Percentiles rank a stretch among this genome's conserved stretches.
Evolutionary conservation across 2,113 vertebrate genomes (phyloP).

Genomic region (Labeo rohita): DNA sequence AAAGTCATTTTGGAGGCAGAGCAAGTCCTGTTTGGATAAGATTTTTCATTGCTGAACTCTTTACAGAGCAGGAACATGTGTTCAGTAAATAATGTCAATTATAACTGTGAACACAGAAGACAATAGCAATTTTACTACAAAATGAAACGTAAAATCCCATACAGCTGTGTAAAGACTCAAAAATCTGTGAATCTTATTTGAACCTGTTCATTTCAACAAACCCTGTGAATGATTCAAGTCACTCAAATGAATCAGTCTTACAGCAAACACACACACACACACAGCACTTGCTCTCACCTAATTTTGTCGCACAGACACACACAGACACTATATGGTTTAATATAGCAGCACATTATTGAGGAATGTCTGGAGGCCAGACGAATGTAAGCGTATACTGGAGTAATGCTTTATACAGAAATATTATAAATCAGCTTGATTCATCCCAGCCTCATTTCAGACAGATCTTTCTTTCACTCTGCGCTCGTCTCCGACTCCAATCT

Average conservation of each 20-base stretch:
- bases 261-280: not conserved
- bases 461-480: not conserved
- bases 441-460: constrained; percentile 36
- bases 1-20: too few species aligned
- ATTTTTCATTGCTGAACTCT: too few species aligned
- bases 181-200: not conserved
- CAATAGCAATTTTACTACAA: not conserved
- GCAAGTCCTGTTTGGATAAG: too few species aligned
- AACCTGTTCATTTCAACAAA: not conserved
- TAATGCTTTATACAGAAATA: constrained; percentile 42
- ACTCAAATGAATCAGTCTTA: not conserved
- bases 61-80: not conserved
- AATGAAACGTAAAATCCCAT: not conserved
- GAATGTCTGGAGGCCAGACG: constrained; percentile 32
- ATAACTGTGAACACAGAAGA: not conserved
- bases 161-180: not conserved
- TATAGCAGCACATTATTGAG: constrained; percentile 50
- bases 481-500: not conserved
- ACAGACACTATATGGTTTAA: constrained; percentile 38
- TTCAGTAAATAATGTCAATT: not conserved
- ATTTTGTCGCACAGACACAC: not conserved
- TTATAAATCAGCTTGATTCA: constrained; percentile 50
- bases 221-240: not conserved
- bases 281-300: not conserved
- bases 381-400: constrained; percentile 37